A percentile compares a stretch with the other conserved stretches of the same genome.
phyloP scores from a whole-genome alignment of 2,113 vertebrate genomes.

The Microtus montanus region DNA sequence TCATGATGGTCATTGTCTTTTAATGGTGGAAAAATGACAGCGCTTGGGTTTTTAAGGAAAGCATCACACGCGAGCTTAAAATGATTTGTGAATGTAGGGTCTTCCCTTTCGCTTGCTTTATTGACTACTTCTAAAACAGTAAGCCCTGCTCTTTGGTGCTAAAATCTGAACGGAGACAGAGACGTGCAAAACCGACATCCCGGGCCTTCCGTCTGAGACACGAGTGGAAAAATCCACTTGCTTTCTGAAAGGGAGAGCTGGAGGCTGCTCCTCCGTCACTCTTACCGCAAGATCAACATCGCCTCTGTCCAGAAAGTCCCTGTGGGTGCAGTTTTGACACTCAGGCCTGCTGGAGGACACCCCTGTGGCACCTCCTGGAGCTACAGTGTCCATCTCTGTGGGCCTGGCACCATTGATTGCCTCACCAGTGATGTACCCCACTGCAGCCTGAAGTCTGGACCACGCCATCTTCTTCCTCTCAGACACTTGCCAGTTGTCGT shows the following conservation, averaged over 20 bases:
- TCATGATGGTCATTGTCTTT: not conserved
- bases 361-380: not conserved
- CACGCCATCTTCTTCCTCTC: rapidly evolving
- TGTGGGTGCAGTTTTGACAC: not conserved
- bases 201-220: rapidly evolving
- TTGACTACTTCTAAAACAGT: not conserved
- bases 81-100: not conserved
- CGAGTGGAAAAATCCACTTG: not conserved
- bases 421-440: rapidly evolving
- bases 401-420: rapidly evolving
- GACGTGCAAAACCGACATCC: not conserved
- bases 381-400: not conserved
- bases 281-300: rapidly evolving
- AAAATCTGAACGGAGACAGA: not conserved
- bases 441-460: not conserved
- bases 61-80: rapidly evolving
- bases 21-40: not conserved
- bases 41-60: not conserved
- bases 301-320: not conserved
- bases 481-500: rapidly evolving
- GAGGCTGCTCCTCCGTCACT: not conserved
- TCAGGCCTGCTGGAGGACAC: not conserved
- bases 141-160: not conserved
- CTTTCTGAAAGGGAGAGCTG: not conserved
- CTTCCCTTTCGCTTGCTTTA: not conserved